Percentiles rank a stretch among this genome's conserved stretches.
Conservation (phyloP, 2,113 vertebrate species). For the Myxocyprinus asiaticus region DNA sequence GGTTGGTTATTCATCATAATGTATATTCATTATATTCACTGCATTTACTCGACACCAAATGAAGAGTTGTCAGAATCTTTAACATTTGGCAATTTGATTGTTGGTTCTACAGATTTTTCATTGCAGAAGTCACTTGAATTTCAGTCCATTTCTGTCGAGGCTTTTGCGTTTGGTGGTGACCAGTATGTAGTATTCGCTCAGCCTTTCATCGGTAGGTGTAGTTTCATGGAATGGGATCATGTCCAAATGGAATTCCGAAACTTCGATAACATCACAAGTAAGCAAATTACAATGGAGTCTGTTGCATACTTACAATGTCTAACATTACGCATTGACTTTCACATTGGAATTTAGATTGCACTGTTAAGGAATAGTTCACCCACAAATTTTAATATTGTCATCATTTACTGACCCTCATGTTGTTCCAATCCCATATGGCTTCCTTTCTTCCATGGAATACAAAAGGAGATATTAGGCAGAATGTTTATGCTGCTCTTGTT, state of each 20-base stretch:
- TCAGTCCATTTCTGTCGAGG: conserved; percentile 93
- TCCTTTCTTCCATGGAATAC: no score
- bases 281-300: conserved; percentile 42
- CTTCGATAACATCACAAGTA: conserved; percentile 97
- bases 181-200: conserved; percentile 95
- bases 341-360: no score
- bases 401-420: no score
- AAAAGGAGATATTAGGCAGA: no score
- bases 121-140: conserved; percentile 92
- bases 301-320: no score
- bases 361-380: no score
- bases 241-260: conserved; percentile 96
- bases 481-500: no score
- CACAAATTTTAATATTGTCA: no score
- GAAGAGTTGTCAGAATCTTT: no score
- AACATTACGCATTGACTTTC: no score
- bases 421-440: no score
- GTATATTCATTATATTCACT: no score
- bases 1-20: conserved; percentile 69
- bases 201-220: conserved; percentile 94
- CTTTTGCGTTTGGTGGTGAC: conserved; percentile 88
- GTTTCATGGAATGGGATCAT: conserved; percentile 98
- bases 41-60: not conserved
- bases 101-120: conserved; percentile 84
- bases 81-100: not conserved